These are phyloP conservation scores for Myocastor coypus DNA, from an alignment of 2,113 vertebrate species.

Conservation along the genomic window DNA sequence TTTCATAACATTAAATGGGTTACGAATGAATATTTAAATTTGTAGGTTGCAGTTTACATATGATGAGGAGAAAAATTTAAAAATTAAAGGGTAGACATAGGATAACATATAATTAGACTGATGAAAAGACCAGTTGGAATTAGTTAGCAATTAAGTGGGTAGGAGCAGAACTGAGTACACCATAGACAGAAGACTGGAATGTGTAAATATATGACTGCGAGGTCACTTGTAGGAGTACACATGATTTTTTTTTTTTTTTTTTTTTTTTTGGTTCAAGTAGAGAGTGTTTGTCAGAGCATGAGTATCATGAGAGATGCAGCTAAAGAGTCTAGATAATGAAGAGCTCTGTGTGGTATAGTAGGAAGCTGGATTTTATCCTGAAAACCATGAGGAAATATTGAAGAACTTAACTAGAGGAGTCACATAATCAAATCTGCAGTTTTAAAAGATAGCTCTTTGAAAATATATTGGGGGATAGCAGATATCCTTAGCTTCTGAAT, in stretches of 20 bases:
- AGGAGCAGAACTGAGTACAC: neutral
- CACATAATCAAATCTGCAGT: conserved; percentile 2
- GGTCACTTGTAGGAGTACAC: conserved; percentile 26
- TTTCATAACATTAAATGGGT: conserved; percentile 48
- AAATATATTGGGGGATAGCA: neutral
- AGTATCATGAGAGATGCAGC: neutral
- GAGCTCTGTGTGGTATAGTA: neutral
- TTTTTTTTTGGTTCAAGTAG: conserved; percentile 13
- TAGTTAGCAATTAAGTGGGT: conserved; percentile 23
- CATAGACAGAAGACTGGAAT: conserved; percentile 30
- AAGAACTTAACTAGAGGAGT: conserved; percentile 50
- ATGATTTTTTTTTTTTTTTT: conserved; percentile 44
- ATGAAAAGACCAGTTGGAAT: conserved; percentile 39
- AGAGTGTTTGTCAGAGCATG: neutral
- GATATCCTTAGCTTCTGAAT: conserved; percentile 12
- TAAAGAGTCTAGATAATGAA: conserved; percentile 25
- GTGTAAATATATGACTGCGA: neutral
- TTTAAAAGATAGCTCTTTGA: conserved; percentile 36
- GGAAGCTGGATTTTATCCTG: conserved; percentile 42
- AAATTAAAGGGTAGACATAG: conserved; percentile 41
- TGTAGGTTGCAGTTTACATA: conserved; percentile 30
- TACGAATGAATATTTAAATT: conserved; percentile 59
- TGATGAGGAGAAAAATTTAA: conserved; percentile 14
- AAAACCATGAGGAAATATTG: conserved; percentile 7
- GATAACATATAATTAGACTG: conserved; percentile 42